Conservation (phyloP, 2,113 vertebrate species). For the Lophura nycthemera region DNA sequence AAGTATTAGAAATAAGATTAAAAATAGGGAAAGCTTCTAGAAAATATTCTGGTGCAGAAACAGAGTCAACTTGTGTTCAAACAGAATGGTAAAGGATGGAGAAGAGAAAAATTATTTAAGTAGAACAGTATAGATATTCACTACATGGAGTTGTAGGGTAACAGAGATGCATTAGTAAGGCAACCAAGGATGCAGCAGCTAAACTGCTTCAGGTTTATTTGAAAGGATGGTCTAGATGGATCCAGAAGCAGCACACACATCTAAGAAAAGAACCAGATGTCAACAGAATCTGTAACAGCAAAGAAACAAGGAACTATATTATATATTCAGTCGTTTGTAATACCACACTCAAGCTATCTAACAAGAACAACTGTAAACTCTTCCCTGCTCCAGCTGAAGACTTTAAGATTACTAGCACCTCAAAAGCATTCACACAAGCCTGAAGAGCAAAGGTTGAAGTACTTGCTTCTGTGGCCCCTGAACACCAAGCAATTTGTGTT, state of each 20-base stretch:
- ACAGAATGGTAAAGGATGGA: background rate
- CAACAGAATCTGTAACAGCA: background rate
- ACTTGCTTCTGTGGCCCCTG: background rate
- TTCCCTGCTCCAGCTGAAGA: background rate
- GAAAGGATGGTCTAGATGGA: background rate
- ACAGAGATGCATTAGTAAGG: background rate
- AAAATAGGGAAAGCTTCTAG: background rate
- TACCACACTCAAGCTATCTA: background rate
- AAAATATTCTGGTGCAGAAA: background rate
- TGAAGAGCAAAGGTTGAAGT: background rate
- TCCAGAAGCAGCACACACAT: accelerated
- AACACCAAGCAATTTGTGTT: background rate
- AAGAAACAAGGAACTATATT: background rate
- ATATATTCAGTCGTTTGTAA: background rate
- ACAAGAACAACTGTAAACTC: background rate
- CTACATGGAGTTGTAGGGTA: background rate
- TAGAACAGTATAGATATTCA: background rate
- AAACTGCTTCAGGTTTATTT: background rate
- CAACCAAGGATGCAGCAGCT: background rate
- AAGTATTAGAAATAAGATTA: background rate
- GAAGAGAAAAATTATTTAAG: background rate
- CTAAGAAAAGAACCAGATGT: background rate
- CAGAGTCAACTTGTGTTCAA: background rate
- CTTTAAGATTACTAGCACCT: background rate
- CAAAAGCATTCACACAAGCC: background rate